Conservation (phyloP, 2,113 vertebrate species). For the Limnothrissa miodon region DNA sequence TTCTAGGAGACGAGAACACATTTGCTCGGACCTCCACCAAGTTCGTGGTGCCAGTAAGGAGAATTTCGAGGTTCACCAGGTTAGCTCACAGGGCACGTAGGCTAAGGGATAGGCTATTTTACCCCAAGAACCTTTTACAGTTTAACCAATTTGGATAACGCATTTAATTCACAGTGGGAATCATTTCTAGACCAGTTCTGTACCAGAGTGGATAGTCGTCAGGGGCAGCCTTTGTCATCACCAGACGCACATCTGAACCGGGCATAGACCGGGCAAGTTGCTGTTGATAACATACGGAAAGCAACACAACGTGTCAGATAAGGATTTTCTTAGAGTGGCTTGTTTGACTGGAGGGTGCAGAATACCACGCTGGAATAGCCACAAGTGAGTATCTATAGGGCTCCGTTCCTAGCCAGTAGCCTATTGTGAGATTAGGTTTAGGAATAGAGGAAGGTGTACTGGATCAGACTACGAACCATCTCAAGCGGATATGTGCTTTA, state of each 20-base stretch:
- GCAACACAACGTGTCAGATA: not conserved
- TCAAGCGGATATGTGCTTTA: not conserved
- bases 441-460: too few species aligned
- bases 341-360: not conserved
- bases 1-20: not conserved
- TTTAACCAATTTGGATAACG: not conserved
- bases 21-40: not conserved
- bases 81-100: not conserved
- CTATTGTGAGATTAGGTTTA: not conserved
- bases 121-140: not conserved
- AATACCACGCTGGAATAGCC: not conserved
- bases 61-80: not conserved
- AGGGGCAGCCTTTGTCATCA: not conserved
- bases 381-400: constrained; percentile 6
- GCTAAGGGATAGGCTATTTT: not conserved
- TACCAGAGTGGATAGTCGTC: not conserved
- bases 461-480: not conserved
- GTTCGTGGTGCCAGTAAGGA: not conserved
- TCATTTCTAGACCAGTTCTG: not conserved
- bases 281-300: constrained; percentile 4
- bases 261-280: not conserved
- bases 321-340: not conserved
- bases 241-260: constrained; percentile 9
- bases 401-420: not conserved
- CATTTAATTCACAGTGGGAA: not conserved